Evolutionary conservation across 2,888 invertebrate species (phyloP).

Genomic region (Caenorhabditis sp.): DNA sequence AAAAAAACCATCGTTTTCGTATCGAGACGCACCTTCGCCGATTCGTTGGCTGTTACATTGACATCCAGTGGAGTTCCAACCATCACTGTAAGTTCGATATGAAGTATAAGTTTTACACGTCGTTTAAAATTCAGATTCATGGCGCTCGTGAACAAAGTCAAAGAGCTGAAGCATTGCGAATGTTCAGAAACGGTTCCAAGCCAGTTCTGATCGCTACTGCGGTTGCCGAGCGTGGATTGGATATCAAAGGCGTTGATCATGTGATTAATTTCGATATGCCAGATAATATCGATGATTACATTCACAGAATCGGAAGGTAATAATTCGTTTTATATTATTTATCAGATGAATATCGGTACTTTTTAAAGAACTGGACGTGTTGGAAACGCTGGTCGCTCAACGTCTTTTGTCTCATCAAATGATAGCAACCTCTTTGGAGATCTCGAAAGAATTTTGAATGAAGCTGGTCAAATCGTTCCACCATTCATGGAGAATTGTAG

Average conservation of each 20-base stretch:
- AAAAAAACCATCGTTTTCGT: constrained; percentile 82
- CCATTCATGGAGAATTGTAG: too few relatives aligned
- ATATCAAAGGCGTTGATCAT: constrained; percentile 72
- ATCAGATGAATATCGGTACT: neutral
- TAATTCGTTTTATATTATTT: neutral
- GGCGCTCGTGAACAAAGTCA: constrained; percentile 76
- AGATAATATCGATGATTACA: neutral
- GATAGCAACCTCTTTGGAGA: neutral
- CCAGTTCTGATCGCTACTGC: constrained; percentile 86
- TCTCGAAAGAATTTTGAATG: neutral
- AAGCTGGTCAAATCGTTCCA: neutral
- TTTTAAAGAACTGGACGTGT: constrained; percentile 72
- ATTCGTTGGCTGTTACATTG: constrained; percentile 85
- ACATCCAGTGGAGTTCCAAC: constrained; percentile 80
- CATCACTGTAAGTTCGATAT: constrained; percentile 74
- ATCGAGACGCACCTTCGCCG: constrained; percentile 87
- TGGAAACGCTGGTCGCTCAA: constrained; percentile 73
- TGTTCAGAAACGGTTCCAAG: constrained; percentile 76
- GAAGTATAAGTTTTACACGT: neutral
- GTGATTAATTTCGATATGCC: neutral
- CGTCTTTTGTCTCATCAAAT: constrained; percentile 76
- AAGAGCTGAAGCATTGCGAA: constrained; percentile 79
- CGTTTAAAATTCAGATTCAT: constrained; percentile 78
- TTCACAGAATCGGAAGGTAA: constrained; percentile 72
- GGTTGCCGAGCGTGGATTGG: constrained; percentile 85